phyloP scores from a whole-genome alignment of 2,797 vertebrate genomes.

The Synaphobranchus kaupii region DNA sequence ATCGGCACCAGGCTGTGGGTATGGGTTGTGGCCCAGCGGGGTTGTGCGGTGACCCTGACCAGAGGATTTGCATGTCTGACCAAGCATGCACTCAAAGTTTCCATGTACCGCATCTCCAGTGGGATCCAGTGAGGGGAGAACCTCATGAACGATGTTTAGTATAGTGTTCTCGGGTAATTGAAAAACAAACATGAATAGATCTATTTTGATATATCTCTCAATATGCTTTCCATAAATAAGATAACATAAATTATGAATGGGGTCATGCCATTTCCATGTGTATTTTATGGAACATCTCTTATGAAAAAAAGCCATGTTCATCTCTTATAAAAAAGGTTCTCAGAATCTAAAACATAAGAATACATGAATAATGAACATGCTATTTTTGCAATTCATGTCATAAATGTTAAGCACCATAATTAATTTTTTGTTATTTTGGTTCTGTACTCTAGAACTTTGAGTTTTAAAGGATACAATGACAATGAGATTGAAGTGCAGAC shows the following conservation, averaged over 20 bases:
- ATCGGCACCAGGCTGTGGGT: conserved; percentile 40
- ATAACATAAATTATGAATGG: not conserved
- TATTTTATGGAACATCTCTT: not conserved
- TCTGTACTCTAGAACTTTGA: no score
- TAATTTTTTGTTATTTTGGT: no score
- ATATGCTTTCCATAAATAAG: not conserved
- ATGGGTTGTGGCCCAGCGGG: not conserved
- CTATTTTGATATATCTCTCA: not conserved
- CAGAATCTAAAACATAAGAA: not conserved
- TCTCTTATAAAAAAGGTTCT: not conserved
- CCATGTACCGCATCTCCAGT: not conserved
- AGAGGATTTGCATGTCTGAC: not conserved
- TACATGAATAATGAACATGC: not conserved
- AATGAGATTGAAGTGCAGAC: no score
- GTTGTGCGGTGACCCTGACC: not conserved
- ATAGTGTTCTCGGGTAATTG: not conserved
- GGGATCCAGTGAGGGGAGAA: not conserved
- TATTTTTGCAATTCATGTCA: not conserved
- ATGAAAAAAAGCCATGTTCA: no score
- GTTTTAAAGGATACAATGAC: no score
- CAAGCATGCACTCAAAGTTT: not conserved
- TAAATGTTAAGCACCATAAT: not conserved
- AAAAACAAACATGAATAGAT: not conserved
- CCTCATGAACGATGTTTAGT: not conserved
- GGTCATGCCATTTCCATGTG: not conserved